Percentiles rank a stretch among this genome's conserved stretches.
These are phyloP conservation scores for Ceratoteleas bidentatus DNA, from an alignment of 1,140 invertebrate species.

Conservation along the genomic window DNA sequence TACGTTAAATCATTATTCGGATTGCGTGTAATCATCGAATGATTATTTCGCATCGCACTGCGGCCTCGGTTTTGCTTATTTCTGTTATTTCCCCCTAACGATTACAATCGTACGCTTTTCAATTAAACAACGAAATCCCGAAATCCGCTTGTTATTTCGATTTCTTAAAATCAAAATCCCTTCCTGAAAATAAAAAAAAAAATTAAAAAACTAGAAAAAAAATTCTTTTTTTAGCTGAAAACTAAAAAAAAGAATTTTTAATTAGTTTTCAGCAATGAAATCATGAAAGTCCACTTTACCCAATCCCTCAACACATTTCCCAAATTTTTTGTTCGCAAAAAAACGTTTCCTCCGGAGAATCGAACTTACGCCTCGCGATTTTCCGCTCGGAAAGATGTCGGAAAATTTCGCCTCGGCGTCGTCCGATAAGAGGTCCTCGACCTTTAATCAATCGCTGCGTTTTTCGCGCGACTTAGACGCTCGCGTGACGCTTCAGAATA, in stretches of 20 bases:
- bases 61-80: neutral
- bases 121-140: neutral
- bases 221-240: too few relatives aligned
- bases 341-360: neutral
- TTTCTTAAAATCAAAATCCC: too few relatives aligned
- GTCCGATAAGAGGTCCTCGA: slow-evolving; percentile 70
- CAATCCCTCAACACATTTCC: too few relatives aligned
- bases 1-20: slow-evolving; percentile 33
- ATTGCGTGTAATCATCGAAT: slow-evolving; percentile 31
- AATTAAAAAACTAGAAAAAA: too few relatives aligned
- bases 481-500: slow-evolving; percentile 36
- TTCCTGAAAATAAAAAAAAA: too few relatives aligned
- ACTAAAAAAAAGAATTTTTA: too few relatives aligned
- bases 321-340: neutral
- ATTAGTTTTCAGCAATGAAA: too few relatives aligned
- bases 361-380: too few relatives aligned
- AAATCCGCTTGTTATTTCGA: too few relatives aligned
- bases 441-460: slow-evolving; percentile 51
- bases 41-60: slow-evolving; percentile 23
- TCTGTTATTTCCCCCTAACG: too few relatives aligned
- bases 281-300: too few relatives aligned
- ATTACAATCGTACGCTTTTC: neutral
- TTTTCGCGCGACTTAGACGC: slow-evolving; percentile 15
- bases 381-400: neutral
- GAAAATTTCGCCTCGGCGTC: neutral